Evolutionary conservation across 2,888 invertebrate species (phyloP).

Genomic region (Papilio elwesi): DNA sequence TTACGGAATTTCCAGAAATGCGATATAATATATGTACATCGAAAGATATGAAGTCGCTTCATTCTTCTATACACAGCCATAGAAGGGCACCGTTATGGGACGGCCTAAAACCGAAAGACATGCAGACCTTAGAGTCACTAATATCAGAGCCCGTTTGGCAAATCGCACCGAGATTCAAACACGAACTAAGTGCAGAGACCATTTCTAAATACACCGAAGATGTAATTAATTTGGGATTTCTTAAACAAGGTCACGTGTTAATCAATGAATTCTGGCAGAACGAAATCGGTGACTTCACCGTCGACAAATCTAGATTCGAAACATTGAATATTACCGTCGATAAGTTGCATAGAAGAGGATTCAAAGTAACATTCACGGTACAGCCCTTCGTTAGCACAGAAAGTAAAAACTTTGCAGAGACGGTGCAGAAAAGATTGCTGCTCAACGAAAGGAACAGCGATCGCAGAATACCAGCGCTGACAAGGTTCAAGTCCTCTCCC

Average conservation of each 20-base stretch:
- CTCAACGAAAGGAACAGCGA: conserved; percentile 92
- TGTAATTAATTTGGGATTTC: conserved; percentile 90
- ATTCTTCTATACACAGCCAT: conserved; percentile 91
- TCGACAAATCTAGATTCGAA: conserved; percentile 91
- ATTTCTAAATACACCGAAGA: conserved; percentile 93
- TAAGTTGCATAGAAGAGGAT: conserved; percentile 92
- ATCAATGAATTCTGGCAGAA: conserved; percentile 94
- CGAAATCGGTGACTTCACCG: conserved; percentile 92
- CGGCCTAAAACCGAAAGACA: conserved; percentile 90
- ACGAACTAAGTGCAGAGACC: conserved; percentile 87
- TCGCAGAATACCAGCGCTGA: conserved; percentile 91
- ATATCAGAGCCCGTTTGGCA: conserved; percentile 95
- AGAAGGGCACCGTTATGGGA: conserved; percentile 89
- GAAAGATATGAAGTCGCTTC: conserved; percentile 90
- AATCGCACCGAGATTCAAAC: conserved; percentile 88
- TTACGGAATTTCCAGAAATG: conserved; percentile 88
- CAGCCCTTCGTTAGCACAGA: conserved; percentile 96
- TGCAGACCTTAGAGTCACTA: conserved; percentile 88
- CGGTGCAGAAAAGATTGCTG: conserved; percentile 89
- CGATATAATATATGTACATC: conserved; percentile 94
- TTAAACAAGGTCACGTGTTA: conserved; percentile 91
- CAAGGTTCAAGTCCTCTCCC: conserved; percentile 90
- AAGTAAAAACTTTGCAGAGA: conserved; percentile 91
- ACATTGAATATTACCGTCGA: conserved; percentile 91
- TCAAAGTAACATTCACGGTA: conserved; percentile 93